Conservation (phyloP, 2,113 vertebrate species). For the Chaetura pelagica region DNA sequence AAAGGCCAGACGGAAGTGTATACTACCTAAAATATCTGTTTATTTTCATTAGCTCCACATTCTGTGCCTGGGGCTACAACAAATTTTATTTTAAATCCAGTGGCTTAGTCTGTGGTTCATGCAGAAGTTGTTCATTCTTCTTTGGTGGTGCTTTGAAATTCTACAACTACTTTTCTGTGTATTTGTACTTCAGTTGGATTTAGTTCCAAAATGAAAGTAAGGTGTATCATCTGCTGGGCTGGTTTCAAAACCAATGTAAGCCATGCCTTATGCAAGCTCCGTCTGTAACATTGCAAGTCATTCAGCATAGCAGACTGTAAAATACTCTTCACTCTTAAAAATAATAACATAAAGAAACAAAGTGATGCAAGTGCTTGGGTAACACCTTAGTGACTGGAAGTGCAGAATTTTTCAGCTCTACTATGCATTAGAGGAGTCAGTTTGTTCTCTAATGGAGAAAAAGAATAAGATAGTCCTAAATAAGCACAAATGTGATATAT, state of each 20-base stretch:
- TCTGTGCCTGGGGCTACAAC: fast-evolving
- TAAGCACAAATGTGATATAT: neutral
- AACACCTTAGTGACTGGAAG: neutral
- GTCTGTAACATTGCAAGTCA: neutral
- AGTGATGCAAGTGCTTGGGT: neutral
- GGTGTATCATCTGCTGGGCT: neutral
- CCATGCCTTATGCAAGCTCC: neutral
- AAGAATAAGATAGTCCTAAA: neutral
- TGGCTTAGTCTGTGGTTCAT: neutral
- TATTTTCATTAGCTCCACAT: neutral
- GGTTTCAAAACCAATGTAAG: neutral
- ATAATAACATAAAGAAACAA: neutral
- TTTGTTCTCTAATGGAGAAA: neutral
- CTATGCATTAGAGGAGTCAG: neutral
- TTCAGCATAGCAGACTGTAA: neutral
- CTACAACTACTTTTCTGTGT: neutral
- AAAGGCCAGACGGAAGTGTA: neutral
- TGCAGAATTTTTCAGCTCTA: neutral
- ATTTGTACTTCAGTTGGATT: neutral
- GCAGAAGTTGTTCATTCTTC: neutral
- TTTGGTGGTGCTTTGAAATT: neutral
- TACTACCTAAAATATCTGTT: neutral
- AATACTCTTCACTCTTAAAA: neutral
- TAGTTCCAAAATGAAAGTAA: neutral
- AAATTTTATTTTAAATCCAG: neutral